Conservation (phyloP, 2,888 invertebrate genomes). For the Blomia tropicalis region DNA sequence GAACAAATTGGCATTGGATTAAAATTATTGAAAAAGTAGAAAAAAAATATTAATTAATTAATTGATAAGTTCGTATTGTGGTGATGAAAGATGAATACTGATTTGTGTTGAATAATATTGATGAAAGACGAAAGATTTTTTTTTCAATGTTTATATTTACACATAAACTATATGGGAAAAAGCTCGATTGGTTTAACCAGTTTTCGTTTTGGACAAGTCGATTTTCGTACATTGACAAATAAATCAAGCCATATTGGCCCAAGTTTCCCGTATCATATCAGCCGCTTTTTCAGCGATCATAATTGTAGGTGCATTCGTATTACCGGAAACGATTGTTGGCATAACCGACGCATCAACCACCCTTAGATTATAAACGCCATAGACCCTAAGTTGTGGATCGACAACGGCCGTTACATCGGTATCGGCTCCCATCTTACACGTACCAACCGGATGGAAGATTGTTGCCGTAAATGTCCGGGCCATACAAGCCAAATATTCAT, state of each 20-base stretch:
- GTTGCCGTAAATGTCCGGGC: conserved; percentile 30
- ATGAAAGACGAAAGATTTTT: no score
- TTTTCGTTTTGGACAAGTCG: no score
- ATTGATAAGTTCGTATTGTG: no score
- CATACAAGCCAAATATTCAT: conserved; percentile 31
- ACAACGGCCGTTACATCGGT: conserved; percentile 30
- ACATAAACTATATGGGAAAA: no score
- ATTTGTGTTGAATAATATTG: no score
- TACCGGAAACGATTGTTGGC: conserved; percentile 30
- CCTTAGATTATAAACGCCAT: conserved; percentile 31
- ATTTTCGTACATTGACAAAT: no score
- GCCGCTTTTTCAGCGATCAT: conserved; percentile 31
- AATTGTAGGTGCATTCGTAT: conserved; percentile 31
- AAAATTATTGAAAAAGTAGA: no score
- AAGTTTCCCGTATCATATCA: conserved; percentile 27
- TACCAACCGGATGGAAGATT: conserved; percentile 31
- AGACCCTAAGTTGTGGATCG: conserved; percentile 31
- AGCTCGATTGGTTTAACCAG: no score
- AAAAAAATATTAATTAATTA: no score
- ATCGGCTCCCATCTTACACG: conserved; percentile 30
- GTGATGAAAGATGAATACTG: no score
- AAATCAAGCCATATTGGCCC: background rate
- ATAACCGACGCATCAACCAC: conserved; percentile 34
- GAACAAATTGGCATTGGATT: no score
- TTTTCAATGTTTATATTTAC: no score